Percentiles rank a stretch among this genome's conserved stretches.
These are phyloP conservation scores for Gymnopithys bicolor DNA, from an alignment of 2,797 vertebrate species.

Conservation along the genomic window DNA sequence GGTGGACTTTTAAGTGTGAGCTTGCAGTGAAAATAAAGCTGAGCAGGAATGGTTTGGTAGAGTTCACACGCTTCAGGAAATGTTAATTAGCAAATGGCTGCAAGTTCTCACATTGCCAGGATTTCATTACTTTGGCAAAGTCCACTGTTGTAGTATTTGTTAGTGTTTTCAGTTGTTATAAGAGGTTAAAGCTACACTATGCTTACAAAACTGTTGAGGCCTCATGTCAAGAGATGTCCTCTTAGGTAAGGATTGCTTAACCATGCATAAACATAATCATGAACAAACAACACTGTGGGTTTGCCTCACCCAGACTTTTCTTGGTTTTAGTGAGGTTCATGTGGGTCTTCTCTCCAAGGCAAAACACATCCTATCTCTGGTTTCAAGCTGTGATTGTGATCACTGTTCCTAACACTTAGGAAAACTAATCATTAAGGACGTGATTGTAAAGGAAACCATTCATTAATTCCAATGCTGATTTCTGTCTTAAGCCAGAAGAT, in stretches of 20 bases:
- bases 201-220: not conserved
- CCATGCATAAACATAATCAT: not conserved
- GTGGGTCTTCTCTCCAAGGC: not conserved
- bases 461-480: not conserved
- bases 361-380: not conserved
- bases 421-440: not conserved
- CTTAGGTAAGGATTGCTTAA: not conserved
- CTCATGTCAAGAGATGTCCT: not conserved
- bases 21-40: not conserved
- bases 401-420: not conserved
- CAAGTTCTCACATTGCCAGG: not conserved
- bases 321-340: not conserved
- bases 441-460: not conserved
- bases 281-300: not conserved
- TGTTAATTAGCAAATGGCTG: not conserved
- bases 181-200: not conserved
- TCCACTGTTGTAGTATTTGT: not conserved
- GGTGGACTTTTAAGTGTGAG: not conserved
- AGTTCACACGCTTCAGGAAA: not conserved
- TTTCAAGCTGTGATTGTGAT: not conserved
- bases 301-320: not conserved
- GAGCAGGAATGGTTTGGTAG: not conserved
- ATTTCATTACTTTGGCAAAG: not conserved
- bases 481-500: conserved; percentile 89
- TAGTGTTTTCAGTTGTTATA: not conserved